These are phyloP conservation scores for Penaeus indicus DNA, from an alignment of 1,140 invertebrate species.

Conservation along the genomic window DNA sequence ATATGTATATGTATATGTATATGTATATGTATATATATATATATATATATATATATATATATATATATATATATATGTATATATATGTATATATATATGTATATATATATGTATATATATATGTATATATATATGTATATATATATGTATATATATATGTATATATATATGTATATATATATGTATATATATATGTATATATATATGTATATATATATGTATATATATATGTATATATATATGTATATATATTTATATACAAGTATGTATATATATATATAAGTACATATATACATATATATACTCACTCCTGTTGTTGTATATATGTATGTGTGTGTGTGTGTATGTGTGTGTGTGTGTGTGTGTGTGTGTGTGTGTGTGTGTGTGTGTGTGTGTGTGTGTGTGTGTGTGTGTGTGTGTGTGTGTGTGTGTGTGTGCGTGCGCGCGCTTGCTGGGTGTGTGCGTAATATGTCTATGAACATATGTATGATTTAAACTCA, in stretches of 20 bases:
- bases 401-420: slow-evolving; percentile 18
- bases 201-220: not conserved
- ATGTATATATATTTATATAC: not conserved
- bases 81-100: slow-evolving; percentile 2
- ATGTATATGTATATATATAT: not conserved
- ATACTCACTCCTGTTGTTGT: not conserved
- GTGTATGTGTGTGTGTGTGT: not conserved
- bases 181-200: not conserved
- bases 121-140: not conserved
- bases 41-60: slow-evolving; percentile 32
- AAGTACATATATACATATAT: not conserved
- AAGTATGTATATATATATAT: not conserved
- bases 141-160: not conserved
- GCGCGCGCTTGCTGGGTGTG: too few relatives aligned
- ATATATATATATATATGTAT: not conserved
- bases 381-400: slow-evolving; percentile 12
- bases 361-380: slow-evolving; percentile 19
- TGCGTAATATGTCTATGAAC: too few relatives aligned
- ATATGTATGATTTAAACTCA: not conserved
- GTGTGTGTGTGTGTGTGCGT: slow-evolving; percentile 7
- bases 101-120: not conserved
- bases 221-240: not conserved
- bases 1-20: not conserved
- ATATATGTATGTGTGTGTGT: not conserved
- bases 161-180: not conserved